phyloP scores from a whole-genome alignment of 2,113 vertebrate species.

The Cephalophus harveyi region DNA sequence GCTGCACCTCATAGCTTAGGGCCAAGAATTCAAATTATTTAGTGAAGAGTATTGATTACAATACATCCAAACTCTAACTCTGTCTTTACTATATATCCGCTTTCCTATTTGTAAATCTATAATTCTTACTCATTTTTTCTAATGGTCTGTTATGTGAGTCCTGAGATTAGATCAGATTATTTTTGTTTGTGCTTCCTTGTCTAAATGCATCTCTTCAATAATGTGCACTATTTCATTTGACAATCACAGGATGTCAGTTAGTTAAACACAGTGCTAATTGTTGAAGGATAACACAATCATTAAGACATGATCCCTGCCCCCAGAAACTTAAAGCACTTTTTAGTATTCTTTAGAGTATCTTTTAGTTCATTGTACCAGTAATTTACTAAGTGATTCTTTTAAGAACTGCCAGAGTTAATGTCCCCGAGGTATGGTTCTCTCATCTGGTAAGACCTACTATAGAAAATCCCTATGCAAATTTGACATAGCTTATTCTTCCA shows the following conservation, averaged over 20 bases:
- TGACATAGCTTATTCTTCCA: constrained; percentile 51
- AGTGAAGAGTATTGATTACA: neutral
- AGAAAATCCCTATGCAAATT: constrained; percentile 63
- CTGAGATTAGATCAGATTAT: neutral
- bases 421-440: constrained; percentile 60
- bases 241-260: neutral
- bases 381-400: constrained; percentile 64
- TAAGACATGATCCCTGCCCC: constrained; percentile 15
- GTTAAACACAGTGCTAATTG: neutral
- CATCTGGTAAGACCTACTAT: constrained; percentile 51
- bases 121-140: neutral
- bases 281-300: neutral
- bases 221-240: neutral
- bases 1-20: neutral
- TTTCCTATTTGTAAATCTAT: neutral
- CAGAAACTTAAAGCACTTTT: constrained; percentile 26
- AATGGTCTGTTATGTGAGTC: neutral
- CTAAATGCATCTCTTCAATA: neutral
- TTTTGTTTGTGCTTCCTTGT: neutral
- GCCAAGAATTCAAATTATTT: neutral
- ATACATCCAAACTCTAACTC: neutral
- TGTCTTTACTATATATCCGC: neutral
- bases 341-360: constrained; percentile 52
- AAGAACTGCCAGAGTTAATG: constrained; percentile 65
- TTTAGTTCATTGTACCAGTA: constrained; percentile 42